A percentile compares a stretch with the other conserved stretches of the same genome.
Conservation (phyloP, 1,140 invertebrate species). For the Dolichoris vasculosae region DNA sequence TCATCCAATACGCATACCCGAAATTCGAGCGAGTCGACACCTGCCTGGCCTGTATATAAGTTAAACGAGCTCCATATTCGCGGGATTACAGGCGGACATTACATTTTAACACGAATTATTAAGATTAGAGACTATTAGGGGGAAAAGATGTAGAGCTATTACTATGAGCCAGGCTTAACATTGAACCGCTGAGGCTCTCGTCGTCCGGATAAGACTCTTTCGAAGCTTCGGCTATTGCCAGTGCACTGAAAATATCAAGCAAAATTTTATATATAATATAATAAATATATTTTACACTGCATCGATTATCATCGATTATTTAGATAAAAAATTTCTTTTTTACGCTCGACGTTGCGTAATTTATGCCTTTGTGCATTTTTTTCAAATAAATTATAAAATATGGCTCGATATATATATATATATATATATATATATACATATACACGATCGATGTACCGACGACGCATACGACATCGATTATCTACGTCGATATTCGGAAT, state of each 20-base stretch:
- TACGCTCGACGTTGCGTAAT: too few species aligned
- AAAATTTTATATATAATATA: not conserved
- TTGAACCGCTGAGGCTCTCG: conserved; percentile 92
- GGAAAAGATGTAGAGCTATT: conserved; percentile 93
- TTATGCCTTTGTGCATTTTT: too few species aligned
- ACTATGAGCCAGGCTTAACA: conserved; percentile 94
- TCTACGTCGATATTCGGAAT: too few species aligned
- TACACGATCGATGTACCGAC: too few species aligned
- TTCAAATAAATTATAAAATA: too few species aligned
- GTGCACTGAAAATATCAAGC: conserved; percentile 79
- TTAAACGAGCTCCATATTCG: conserved; percentile 50
- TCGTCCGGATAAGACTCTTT: conserved; percentile 90
- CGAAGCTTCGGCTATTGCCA: conserved; percentile 92
- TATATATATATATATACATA: too few species aligned
- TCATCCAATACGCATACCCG: conserved; percentile 64
- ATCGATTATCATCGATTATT: too few species aligned
- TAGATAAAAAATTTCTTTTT: too few species aligned
- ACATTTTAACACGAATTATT: conserved; percentile 68
- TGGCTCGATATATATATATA: too few species aligned
- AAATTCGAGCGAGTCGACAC: conserved; percentile 51
- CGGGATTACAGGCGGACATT: conserved; percentile 66
- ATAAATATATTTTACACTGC: not conserved
- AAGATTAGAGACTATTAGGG: conserved; percentile 85
- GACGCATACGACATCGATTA: too few species aligned
- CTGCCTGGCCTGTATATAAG: conserved; percentile 45